phyloP scores from a whole-genome alignment of 2,113 vertebrate species.

The Pluvialis apricaria region DNA sequence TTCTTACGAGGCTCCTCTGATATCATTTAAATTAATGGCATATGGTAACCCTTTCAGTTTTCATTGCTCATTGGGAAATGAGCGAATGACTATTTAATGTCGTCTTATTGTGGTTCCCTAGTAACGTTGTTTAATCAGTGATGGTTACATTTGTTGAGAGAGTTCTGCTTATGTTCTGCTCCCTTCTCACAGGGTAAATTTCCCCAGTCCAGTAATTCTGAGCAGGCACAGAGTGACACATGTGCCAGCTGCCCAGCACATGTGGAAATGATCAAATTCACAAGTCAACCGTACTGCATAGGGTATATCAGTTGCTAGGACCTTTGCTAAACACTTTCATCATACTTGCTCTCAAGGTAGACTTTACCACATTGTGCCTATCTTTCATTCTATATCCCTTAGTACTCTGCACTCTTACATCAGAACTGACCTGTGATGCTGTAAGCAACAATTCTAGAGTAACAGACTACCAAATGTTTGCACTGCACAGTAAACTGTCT shows the following conservation, averaged over 20 bases:
- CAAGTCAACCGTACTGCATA: background rate
- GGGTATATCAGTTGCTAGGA: slow-evolving; percentile 25
- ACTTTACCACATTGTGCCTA: background rate
- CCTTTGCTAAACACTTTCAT: slow-evolving; percentile 25
- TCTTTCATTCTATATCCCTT: background rate
- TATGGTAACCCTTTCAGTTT: slow-evolving; percentile 29
- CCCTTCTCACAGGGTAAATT: background rate
- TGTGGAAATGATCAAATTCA: slow-evolving; percentile 41
- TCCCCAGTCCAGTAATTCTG: background rate
- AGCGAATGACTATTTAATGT: slow-evolving; percentile 43
- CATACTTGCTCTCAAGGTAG: slow-evolving; percentile 22
- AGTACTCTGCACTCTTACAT: background rate
- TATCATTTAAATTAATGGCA: slow-evolving; percentile 5
- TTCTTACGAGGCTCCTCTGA: background rate
- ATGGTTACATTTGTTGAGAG: slow-evolving; percentile 29
- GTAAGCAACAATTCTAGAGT: background rate
- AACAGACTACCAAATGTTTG: background rate
- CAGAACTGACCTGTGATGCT: background rate
- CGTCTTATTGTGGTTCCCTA: background rate
- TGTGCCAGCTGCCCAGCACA: slow-evolving; percentile 26
- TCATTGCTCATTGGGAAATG: slow-evolving; percentile 50
- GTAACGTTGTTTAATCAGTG: slow-evolving; percentile 24
- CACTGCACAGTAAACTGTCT: background rate
- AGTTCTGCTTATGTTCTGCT: slow-evolving; percentile 3
- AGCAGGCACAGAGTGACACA: slow-evolving; percentile 6